Conservation (phyloP, 1,140 invertebrate species). For the Lethocerus indicus region DNA sequence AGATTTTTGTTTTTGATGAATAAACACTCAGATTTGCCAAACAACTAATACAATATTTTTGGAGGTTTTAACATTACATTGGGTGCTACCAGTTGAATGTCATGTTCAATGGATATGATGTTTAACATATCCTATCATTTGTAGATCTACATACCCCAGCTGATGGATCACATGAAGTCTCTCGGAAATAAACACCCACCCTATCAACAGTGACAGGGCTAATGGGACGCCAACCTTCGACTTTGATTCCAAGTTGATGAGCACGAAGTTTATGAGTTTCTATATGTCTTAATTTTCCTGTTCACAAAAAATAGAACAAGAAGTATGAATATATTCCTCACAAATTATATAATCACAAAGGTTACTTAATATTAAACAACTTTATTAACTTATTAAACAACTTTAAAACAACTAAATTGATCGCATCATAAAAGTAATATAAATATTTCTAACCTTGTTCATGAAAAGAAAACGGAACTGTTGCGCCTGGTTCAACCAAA, state of each 20-base stretch:
- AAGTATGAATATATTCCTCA: neutral
- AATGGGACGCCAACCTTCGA: constrained; percentile 79
- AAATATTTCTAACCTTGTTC: constrained; percentile 33
- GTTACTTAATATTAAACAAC: no score
- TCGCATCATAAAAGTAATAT: constrained; percentile 5
- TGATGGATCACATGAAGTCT: no score
- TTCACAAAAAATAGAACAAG: neutral
- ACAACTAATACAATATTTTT: no score
- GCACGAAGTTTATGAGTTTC: constrained; percentile 61
- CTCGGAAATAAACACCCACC: constrained; percentile 84
- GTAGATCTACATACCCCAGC: no score
- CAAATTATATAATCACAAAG: no score
- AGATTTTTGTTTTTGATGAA: no score
- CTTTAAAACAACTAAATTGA: constrained; percentile 11
- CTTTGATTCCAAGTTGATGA: constrained; percentile 72
- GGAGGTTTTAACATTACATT: no score
- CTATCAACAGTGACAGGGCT: constrained; percentile 85
- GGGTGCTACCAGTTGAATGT: no score
- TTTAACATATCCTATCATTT: no score
- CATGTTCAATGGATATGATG: no score
- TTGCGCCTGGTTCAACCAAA: constrained; percentile 46
- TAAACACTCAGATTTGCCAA: no score
- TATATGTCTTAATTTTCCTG: constrained; percentile 49
- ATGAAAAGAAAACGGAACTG: constrained; percentile 67
- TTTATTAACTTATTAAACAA: neutral